Percentiles rank a stretch among this genome's conserved stretches.
These are phyloP conservation scores for Brenthis hecate DNA, from an alignment of 2,888 invertebrate genomes.

Conservation along the genomic window DNA sequence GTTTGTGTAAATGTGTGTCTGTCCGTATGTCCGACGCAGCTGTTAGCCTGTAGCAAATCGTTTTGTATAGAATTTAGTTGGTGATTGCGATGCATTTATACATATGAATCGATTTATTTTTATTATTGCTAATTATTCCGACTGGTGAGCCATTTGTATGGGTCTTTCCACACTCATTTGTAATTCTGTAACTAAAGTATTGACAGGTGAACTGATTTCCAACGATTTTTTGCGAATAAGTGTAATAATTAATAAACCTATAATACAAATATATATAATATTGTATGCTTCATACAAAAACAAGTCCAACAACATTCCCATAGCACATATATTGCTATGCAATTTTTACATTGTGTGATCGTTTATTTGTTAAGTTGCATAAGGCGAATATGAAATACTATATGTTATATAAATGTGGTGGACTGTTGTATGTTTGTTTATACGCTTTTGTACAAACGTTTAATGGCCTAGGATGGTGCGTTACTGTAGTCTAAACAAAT, in stretches of 20 bases:
- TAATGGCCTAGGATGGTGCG: too few relatives aligned
- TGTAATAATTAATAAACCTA: neutral
- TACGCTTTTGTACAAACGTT: too few relatives aligned
- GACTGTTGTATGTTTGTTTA: too few relatives aligned
- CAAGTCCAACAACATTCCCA: too few relatives aligned
- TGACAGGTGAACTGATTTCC: neutral
- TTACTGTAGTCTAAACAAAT: too few relatives aligned
- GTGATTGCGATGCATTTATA: constrained; percentile 4
- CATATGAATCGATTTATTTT: neutral
- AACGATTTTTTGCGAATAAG: constrained; percentile 9
- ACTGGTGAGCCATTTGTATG: too few relatives aligned
- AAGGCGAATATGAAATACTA: too few relatives aligned
- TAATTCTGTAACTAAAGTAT: neutral
- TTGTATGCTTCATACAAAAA: neutral
- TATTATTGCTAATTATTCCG: too few relatives aligned
- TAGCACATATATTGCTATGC: too few relatives aligned
- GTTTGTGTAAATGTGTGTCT: neutral
- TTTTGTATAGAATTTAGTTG: neutral
- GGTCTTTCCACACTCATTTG: neutral
- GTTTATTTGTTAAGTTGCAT: too few relatives aligned
- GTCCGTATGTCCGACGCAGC: constrained; percentile 1
- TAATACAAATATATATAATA: neutral
- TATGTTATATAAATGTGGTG: too few relatives aligned
- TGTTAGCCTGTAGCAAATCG: neutral
- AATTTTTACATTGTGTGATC: too few relatives aligned